Evolutionary conservation across 2,113 vertebrate genomes (phyloP), one percentile per base, ranked within the genome.

Genomic region (Sorex araneus): DNA sequence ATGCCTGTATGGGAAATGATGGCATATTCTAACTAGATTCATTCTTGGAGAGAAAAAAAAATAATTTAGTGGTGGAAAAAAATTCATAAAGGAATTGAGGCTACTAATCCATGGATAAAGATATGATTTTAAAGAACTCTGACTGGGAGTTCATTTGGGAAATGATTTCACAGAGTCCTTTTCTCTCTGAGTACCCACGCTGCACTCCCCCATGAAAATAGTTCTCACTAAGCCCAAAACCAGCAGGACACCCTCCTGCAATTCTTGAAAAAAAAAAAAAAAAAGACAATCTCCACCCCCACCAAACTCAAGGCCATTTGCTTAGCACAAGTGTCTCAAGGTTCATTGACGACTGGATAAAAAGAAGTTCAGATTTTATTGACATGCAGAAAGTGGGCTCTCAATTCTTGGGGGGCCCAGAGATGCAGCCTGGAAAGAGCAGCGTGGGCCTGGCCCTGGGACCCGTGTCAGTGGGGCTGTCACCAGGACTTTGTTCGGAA

Each of bases 11-110:
- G 94, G 93, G 95, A 97, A 97, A 76, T 97, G 96, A 92, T 95
- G 79, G 92, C 83, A 66, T 87, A 85, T 81, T 94, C 19, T 90
- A 86, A 90, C 43, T 54, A 79, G 93, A 96, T 94, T 95, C 80
- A 78, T 30, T 88, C 64, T 75, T 95, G 77, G 85, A 92, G 32
- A 95, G 69, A 88, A 93, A 95, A 60, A 60, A 60, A 95, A 90
- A 83, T 93, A 97, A 96, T 95, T 96, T 92, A 96, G 86, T 80
- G 89, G 96, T 60, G 86, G 30, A 96, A 97, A 91, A 89, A 93
- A 50, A 50, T 7, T 84, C 73, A 45, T 96, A 94, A 95, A 96
- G 94, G 90, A 87, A 97, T 91, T 10, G 50, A 95, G 4, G 6
- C 45, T 71, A 89, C 63, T 97, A 97, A 97, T 95, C 84, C 69